These are phyloP conservation scores for Trichomalopsis sarcophagae DNA, from an alignment of 1,140 invertebrate genomes.

Conservation along the genomic window DNA sequence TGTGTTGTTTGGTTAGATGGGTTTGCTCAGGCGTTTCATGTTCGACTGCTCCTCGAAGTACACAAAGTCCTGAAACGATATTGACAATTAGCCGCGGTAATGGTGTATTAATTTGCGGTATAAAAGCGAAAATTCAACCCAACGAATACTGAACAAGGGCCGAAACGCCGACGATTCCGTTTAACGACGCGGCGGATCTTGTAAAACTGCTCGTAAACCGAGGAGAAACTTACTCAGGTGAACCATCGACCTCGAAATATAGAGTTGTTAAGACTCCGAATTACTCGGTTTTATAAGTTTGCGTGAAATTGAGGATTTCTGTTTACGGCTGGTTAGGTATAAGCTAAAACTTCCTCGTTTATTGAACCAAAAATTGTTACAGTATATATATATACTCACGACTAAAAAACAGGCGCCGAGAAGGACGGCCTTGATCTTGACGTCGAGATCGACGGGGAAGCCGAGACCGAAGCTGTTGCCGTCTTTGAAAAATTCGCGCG, in stretches of 20 bases:
- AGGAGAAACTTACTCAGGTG: background rate
- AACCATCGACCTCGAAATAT: background rate
- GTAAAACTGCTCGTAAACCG: conserved; percentile 16
- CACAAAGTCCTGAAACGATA: conserved; percentile 82
- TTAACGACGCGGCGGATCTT: background rate
- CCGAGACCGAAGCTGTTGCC: conserved; percentile 86
- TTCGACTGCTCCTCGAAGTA: conserved; percentile 78
- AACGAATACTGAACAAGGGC: background rate
- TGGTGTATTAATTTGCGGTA: background rate
- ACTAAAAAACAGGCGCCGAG: conserved; percentile 85
- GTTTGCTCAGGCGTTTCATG: background rate
- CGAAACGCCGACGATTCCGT: background rate
- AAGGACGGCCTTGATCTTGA: conserved; percentile 87
- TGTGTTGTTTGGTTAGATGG: background rate
- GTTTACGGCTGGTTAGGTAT: no score
- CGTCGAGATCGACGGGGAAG: conserved; percentile 88
- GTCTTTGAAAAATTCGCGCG: conserved; percentile 84
- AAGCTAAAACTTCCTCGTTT: no score
- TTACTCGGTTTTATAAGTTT: background rate
- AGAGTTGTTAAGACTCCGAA: background rate
- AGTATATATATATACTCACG: conserved; percentile 74
- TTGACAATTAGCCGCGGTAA: background rate
- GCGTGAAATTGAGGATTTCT: no score
- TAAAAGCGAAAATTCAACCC: background rate
- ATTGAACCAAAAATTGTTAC: no score